These are phyloP conservation scores for Gonioctena quinquepunctata DNA, from an alignment of 1,140 invertebrate genomes.

Conservation along the genomic window DNA sequence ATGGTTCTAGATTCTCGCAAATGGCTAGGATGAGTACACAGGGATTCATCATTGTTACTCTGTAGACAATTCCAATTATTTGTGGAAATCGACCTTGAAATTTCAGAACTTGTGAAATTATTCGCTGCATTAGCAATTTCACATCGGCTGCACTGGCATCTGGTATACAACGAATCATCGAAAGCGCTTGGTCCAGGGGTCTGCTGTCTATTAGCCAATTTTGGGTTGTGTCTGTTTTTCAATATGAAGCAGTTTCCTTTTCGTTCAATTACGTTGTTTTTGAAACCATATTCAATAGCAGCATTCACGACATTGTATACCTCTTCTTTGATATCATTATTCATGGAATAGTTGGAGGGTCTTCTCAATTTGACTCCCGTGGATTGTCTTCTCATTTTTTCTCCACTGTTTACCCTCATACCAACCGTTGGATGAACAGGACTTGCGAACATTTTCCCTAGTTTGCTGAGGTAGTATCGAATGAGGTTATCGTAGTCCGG, in stretches of 20 bases:
- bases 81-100: not conserved
- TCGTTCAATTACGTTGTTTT: constrained; percentile 25
- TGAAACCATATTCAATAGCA: constrained; percentile 30
- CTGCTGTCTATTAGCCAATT: not conserved
- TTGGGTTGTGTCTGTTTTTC: constrained; percentile 5
- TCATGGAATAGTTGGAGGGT: not conserved
- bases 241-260: constrained; percentile 28
- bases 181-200: constrained; percentile 9
- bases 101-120: too few relatives aligned
- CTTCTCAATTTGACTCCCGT: not conserved
- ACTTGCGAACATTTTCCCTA: constrained; percentile 25
- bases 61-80: not conserved
- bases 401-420: constrained; percentile 16
- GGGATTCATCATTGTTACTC: too few relatives aligned
- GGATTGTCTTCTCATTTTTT: constrained; percentile 21
- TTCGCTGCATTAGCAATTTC: not conserved
- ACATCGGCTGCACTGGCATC: constrained; percentile 5
- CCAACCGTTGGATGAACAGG: not conserved
- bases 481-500: constrained; percentile 29
- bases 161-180: not conserved
- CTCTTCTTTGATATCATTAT: constrained; percentile 21
- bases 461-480: constrained; percentile 27
- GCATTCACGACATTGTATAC: constrained; percentile 30
- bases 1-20: not conserved
- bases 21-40: too few relatives aligned